These are phyloP conservation scores for Acromyrmex echinatior DNA, from an alignment of 1,140 invertebrate genomes.

Conservation along the genomic window DNA sequence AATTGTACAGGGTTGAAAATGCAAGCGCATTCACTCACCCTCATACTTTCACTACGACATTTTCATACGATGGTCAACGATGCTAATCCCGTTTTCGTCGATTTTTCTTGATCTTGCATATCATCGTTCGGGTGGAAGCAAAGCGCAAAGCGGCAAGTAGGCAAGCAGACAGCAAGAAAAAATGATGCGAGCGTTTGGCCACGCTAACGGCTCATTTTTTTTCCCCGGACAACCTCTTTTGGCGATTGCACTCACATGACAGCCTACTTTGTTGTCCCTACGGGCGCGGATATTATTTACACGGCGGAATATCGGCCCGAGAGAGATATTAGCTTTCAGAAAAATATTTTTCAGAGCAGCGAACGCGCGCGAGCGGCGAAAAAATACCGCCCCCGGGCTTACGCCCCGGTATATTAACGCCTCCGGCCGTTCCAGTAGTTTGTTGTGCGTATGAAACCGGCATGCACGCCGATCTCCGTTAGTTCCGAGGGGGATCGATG, in stretches of 20 bases:
- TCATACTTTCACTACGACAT: no score
- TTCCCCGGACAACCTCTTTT: slow-evolving; percentile 39
- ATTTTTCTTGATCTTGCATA: neutral
- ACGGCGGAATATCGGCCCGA: slow-evolving; percentile 72
- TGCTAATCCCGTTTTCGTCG: neutral
- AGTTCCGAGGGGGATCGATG: slow-evolving; percentile 68
- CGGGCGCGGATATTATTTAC: slow-evolving; percentile 71
- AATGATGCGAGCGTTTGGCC: slow-evolving; percentile 41
- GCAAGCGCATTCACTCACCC: neutral
- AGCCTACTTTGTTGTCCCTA: slow-evolving; percentile 71
- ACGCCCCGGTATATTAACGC: slow-evolving; percentile 73
- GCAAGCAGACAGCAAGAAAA: slow-evolving; percentile 26
- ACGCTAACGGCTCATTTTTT: slow-evolving; percentile 49
- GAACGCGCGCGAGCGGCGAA: slow-evolving; percentile 62
- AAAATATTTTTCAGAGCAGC: slow-evolving; percentile 75
- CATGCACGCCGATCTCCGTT: slow-evolving; percentile 66
- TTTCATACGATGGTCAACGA: neutral
- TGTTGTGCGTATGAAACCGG: slow-evolving; percentile 71
- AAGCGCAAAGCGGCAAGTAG: neutral
- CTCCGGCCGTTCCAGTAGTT: slow-evolving; percentile 70
- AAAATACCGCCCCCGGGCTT: slow-evolving; percentile 70
- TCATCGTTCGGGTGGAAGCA: neutral
- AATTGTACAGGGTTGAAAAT: neutral
- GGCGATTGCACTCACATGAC: slow-evolving; percentile 54
- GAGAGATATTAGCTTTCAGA: slow-evolving; percentile 77